A percentile compares a stretch with the other conserved stretches of the same genome.
Conservation (phyloP, 2,113 vertebrate species). For the Melanerpes aurifrons region DNA sequence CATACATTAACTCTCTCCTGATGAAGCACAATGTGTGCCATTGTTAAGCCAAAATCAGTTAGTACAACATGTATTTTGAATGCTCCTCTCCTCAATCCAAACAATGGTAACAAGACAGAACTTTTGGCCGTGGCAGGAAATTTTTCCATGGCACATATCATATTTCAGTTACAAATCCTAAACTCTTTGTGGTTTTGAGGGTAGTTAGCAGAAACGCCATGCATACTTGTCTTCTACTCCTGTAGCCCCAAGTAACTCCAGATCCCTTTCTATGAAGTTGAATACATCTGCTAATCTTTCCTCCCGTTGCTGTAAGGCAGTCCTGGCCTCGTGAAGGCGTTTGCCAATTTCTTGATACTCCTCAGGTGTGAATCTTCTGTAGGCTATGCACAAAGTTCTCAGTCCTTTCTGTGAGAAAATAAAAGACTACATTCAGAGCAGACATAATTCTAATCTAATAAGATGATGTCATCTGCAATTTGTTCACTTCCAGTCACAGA, state of each 20-base stretch:
- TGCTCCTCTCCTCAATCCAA: neutral
- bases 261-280: constrained; percentile 89
- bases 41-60: accelerated
- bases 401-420: constrained; percentile 87
- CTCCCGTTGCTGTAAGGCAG: constrained; percentile 92
- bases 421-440: neutral
- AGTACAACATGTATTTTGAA: neutral
- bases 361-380: constrained; percentile 86
- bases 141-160: neutral
- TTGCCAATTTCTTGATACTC: constrained; percentile 88
- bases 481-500: neutral
- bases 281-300: constrained; percentile 87
- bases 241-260: constrained; percentile 93
- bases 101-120: neutral
- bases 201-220: neutral
- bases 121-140: neutral
- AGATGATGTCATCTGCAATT: neutral
- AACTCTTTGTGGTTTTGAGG: neutral
- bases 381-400: constrained; percentile 92
- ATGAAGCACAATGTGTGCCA: neutral
- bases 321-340: constrained; percentile 87
- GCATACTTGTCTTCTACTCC: constrained; percentile 97
- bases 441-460: neutral
- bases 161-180: neutral
- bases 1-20: neutral